Conservation (phyloP, 2,797 vertebrate genomes). For the Lagorchestes hirsutus region DNA sequence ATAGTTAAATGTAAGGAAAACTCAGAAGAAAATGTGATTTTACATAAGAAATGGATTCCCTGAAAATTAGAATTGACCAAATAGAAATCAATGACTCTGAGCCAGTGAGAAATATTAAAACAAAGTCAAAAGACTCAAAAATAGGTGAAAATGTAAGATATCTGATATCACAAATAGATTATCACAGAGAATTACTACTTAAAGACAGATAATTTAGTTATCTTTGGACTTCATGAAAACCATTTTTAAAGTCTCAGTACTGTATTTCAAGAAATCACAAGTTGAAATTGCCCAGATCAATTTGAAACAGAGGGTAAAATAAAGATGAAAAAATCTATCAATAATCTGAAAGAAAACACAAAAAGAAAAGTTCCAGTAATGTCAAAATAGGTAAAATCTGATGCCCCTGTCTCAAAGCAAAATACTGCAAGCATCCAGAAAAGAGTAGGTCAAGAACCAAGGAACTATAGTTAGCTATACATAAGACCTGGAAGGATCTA, state of each 20-base stretch:
- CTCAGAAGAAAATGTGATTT: neutral
- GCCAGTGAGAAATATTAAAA: neutral
- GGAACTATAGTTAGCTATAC: too few species aligned
- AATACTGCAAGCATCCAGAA: too few species aligned
- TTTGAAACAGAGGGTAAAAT: too few species aligned
- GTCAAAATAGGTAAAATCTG: too few species aligned
- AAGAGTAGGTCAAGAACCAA: too few species aligned
- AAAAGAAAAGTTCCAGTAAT: too few species aligned
- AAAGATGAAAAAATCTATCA: too few species aligned
- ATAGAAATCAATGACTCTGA: neutral
- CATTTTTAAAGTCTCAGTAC: neutral
- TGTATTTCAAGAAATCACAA: neutral
- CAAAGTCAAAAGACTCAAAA: neutral
- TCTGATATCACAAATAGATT: neutral
- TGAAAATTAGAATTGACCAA: neutral
- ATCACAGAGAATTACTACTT: neutral
- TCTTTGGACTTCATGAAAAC: neutral
- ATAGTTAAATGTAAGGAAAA: neutral
- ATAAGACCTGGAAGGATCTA: too few species aligned
- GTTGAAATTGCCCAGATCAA: neutral
- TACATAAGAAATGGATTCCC: neutral
- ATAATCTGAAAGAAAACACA: too few species aligned
- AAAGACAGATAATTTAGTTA: neutral
- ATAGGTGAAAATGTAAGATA: neutral
- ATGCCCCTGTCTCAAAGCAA: too few species aligned